Base-by-base conservation (phyloP, 2,888 invertebrate species). In the Baccha elongata region DNA sequence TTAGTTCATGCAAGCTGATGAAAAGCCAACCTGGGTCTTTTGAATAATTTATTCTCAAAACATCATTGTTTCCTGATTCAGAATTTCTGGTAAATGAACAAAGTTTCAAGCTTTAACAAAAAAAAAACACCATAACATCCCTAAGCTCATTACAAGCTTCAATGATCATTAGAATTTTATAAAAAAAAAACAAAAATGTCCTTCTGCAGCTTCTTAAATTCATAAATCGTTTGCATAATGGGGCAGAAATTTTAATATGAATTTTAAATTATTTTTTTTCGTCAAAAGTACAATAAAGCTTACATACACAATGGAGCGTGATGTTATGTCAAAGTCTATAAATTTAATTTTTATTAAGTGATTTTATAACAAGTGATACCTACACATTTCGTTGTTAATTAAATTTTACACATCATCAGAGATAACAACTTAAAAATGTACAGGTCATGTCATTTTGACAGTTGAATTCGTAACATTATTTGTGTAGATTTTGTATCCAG, bases 211-310 rank as follows among this genome's bases (percentile, higher is more conserved):
- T 42, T 42, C 42, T 11, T n/a, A n/a, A 44, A 58, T 80, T 80
- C 58, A 69, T 64, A 69, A 80, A 80, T 68, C 62, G 55, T 69
- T 74, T 74, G 68, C 68, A 74, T 80, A 74, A 75, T 80, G 64
- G 64, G 58, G 48, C 52, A 29, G 37, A 69, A 75, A 55, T 69
- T 80, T 74, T 68, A 73, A 73, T 74, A 62, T 67, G 29, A 68
- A 73, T 68, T 72, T 50, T 42, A 13, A 21, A 21, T 26, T 11
- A 1, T 37, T 48, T 17, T 37, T 19, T 17, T 21, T 19, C 7
- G 3, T 26, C 21, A 17, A 37, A 46, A 17, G 44, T 52, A 67
- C 32, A 23, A 60, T 60, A 23, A 29, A 32, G 10, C 13, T 37
- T 37, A n/a, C n/a, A n/a, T n/a, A n/a, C 23, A 37, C 68, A 79